Percentiles rank a stretch among this genome's conserved stretches.
phyloP scores from a whole-genome alignment of 2,797 vertebrate genomes.

The Callimico goeldii region DNA sequence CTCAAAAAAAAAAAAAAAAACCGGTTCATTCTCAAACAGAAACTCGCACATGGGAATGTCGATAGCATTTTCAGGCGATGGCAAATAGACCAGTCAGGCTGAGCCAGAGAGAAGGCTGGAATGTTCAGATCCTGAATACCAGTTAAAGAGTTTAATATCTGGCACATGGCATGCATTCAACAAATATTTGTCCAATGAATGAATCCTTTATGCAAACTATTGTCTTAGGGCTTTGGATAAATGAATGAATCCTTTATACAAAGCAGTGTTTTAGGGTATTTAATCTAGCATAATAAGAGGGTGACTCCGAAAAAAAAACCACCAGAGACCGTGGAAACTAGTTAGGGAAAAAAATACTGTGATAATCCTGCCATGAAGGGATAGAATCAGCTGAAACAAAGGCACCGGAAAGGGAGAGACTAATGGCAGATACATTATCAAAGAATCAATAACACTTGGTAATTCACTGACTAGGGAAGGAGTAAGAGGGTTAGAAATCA shows the following conservation, averaged over 20 bases:
- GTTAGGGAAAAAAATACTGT: neutral
- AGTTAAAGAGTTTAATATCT: constrained; percentile 15
- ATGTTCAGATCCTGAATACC: neutral
- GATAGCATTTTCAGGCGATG: neutral
- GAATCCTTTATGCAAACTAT: constrained; percentile 14
- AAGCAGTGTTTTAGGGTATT: constrained; percentile 30
- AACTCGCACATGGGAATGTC: neutral
- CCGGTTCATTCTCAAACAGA: constrained; percentile 42
- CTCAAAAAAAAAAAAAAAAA: neutral
- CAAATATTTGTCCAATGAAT: constrained; percentile 30
- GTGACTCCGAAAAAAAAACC: neutral
- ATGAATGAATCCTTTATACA: constrained; percentile 24
- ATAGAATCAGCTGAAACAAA: neutral
- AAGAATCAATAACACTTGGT: neutral
- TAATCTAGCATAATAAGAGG: constrained; percentile 13
- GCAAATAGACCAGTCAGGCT: neutral
- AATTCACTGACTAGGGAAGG: neutral
- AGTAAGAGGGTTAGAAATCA: neutral
- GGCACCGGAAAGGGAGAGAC: constrained; percentile 3
- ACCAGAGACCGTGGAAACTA: neutral
- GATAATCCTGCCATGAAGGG: neutral
- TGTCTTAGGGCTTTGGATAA: neutral
- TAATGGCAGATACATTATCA: neutral
- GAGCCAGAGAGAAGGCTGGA: neutral
- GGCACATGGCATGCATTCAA: constrained; percentile 10